phyloP scores from a whole-genome alignment of 2,113 vertebrate genomes.

The Asarcornis scutulata region DNA sequence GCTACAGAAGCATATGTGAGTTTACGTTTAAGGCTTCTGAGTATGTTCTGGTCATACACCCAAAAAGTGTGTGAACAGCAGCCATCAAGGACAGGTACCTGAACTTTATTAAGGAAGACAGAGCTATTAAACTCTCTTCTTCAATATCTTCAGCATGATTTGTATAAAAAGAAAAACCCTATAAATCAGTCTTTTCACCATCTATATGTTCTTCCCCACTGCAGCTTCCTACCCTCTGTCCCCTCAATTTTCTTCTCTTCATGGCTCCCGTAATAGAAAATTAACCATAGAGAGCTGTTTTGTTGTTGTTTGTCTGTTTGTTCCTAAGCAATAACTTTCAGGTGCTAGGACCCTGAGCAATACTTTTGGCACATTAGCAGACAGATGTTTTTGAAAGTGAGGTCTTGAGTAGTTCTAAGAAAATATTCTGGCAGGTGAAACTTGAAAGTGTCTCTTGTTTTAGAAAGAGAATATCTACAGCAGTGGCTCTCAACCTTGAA shows the following conservation, averaged over 20 bases:
- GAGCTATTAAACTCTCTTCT: not conserved
- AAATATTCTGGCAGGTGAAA: constrained; percentile 12
- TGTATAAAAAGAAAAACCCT: not conserved
- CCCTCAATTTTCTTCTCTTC: not conserved
- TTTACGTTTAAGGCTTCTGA: not conserved
- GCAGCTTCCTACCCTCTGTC: accelerated
- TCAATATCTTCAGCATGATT: not conserved
- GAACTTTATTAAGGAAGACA: not conserved
- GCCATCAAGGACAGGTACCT: not conserved
- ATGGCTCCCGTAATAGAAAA: not conserved
- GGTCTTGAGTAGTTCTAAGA: constrained; percentile 4
- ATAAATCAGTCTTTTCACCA: not conserved
- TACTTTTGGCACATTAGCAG: not conserved
- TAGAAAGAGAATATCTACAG: not conserved
- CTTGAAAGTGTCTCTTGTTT: not conserved
- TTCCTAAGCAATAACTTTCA: not conserved
- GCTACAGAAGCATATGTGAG: not conserved
- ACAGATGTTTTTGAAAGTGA: constrained; percentile 15
- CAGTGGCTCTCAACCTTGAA: not conserved
- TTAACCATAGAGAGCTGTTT: not conserved
- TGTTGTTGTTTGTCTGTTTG: not conserved
- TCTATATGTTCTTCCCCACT: not conserved
- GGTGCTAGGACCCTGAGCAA: not conserved
- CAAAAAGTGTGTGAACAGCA: not conserved
- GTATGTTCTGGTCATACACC: not conserved